These are phyloP conservation scores for Latheticus oryzae DNA, from an alignment of 2,888 invertebrate species.

Conservation along the genomic window DNA sequence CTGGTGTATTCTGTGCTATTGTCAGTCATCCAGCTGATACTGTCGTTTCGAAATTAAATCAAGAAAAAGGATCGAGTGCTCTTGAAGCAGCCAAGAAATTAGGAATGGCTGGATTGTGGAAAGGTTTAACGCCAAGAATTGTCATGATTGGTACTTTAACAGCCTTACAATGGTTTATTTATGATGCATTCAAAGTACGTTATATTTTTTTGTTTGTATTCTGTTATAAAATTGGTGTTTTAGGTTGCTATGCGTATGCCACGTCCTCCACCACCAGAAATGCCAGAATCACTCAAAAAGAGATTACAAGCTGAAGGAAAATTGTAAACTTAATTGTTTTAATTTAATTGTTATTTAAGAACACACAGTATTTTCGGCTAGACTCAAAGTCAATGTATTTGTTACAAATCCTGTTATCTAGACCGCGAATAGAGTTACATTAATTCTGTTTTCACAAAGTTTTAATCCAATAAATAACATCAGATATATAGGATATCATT, in stretches of 20 bases:
- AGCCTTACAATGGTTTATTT: slow-evolving; percentile 97
- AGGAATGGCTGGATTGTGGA: slow-evolving; percentile 85
- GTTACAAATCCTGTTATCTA: slow-evolving; percentile 49
- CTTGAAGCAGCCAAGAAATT: slow-evolving; percentile 80
- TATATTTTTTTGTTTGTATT: not conserved
- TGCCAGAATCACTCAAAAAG: slow-evolving; percentile 91
- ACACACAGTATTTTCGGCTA: slow-evolving; percentile 48
- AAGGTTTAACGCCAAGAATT: slow-evolving; percentile 92
- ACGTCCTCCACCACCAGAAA: slow-evolving; percentile 94
- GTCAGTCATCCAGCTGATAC: slow-evolving; percentile 99
- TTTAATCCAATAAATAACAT: too few relatives aligned
- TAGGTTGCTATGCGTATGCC: slow-evolving; percentile 83
- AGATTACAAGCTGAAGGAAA: slow-evolving; percentile 68
- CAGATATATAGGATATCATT: too few relatives aligned
- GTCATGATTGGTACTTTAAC: slow-evolving; percentile 98
- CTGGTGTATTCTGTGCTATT: slow-evolving; percentile 98
- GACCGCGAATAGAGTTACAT: slow-evolving; percentile 51
- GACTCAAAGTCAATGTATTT: slow-evolving; percentile 37
- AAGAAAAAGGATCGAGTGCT: slow-evolving; percentile 85
- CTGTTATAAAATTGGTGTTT: slow-evolving; percentile 16
- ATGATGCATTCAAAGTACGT: slow-evolving; percentile 81
- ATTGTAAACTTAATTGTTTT: slow-evolving; percentile 36
- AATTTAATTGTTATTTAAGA: slow-evolving; percentile 39
- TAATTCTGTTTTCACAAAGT: slow-evolving; percentile 23
- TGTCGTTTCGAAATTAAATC: slow-evolving; percentile 96